A percentile compares a stretch with the other conserved stretches of the same genome.
phyloP scores from a whole-genome alignment of 2,113 vertebrate genomes.

The Dicrurus megarhynchus region DNA sequence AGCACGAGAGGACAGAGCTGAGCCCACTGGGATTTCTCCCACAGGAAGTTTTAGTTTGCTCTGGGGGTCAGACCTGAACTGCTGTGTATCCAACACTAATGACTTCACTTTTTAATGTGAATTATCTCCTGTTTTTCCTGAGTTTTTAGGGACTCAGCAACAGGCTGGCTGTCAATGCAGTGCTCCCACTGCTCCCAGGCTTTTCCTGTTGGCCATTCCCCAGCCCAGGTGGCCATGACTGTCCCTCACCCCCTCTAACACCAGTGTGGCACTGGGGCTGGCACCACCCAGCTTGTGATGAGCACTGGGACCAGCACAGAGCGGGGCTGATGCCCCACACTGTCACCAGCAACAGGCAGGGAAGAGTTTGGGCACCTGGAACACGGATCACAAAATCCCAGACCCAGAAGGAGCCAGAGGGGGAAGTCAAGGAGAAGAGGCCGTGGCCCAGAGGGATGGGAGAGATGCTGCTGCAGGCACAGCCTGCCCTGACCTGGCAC shows the following conservation, averaged over 20 bases:
- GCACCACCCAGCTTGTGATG: fast-evolving
- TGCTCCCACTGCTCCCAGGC: background rate
- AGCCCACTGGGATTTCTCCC: background rate
- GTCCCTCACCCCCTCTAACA: fast-evolving
- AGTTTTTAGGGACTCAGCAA: background rate
- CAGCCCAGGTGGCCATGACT: fast-evolving
- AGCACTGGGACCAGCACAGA: background rate
- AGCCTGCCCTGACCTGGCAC: background rate
- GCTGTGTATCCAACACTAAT: background rate
- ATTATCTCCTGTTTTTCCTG: background rate
- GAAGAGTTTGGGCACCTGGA: background rate
- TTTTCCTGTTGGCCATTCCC: background rate
- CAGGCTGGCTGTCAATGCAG: background rate
- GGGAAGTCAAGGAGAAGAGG: background rate
- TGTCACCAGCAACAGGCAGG: fast-evolving
- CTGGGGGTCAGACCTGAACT: background rate
- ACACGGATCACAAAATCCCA: fast-evolving
- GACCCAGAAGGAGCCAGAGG: background rate
- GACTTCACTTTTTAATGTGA: background rate
- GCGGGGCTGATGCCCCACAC: fast-evolving
- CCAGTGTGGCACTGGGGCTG: background rate
- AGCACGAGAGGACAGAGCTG: background rate
- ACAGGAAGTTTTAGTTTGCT: background rate
- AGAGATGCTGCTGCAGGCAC: background rate
- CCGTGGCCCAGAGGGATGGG: fast-evolving